Base-by-base conservation (phyloP, 2,797 vertebrate species). In the Gobionotothen gibberifrons region DNA sequence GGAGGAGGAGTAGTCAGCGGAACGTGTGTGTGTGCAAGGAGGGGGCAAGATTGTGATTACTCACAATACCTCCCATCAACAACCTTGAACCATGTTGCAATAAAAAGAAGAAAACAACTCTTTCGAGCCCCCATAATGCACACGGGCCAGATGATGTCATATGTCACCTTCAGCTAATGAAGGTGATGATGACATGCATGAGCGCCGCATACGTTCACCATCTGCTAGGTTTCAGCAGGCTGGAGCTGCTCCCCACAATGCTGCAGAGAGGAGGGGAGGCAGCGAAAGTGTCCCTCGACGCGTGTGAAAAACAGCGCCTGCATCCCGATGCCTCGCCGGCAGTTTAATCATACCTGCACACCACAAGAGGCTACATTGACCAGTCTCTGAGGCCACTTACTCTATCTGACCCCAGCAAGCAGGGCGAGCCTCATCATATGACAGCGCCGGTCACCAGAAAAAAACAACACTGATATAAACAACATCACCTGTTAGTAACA, bases 141-240 rank as follows among this genome's bases (percentile, higher is more conserved):
- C 59, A 15, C 11, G 76, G 76, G 73, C 87, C 84, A 62, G 88
- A 90, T 93, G 90, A 93, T 92, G 90, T 94, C 90, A 92, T 86
- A 89, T 91, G 91, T 93, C 92, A 93, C 92, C 92, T 93, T 93
- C 91, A 93, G 78, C 91, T 94, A 92, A 93, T 93, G 86, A 91
- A 93, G 89, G 91, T 90, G 90, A 93, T 91, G 90, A 93, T 93
- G 92, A 87, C 89, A 90, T 89, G 92, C 88, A 86, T 83, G 90
- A 91, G 86, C 43, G 74, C 86, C 48, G 81, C 90, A 85, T 91
- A 91, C 91, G 84, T 92, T 90, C 81, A 58, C 92, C 92, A 93
- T 93, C 93, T 94, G 92, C 85, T 92, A 80, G n/a, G 82, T 89
- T 91, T 85, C 82, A 69, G 69, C 81, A 43, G 22, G 62, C 58